phyloP scores from a whole-genome alignment of 1,140 invertebrate species.

The Plectrocnemia conspersa region DNA sequence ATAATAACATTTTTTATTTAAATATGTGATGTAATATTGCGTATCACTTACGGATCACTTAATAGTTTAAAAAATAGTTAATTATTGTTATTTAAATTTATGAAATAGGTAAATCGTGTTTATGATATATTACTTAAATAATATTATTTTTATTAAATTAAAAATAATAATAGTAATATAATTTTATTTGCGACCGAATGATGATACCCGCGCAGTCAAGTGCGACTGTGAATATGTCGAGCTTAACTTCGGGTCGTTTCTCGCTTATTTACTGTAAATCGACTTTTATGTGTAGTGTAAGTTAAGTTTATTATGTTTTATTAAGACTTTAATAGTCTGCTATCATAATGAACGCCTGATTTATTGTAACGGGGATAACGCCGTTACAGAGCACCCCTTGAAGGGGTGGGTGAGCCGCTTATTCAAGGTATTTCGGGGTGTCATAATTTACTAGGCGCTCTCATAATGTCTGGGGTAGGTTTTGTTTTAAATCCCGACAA shows the following conservation, averaged over 20 bases:
- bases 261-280: conserved; percentile 27
- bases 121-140: too few relatives aligned
- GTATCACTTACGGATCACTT: too few relatives aligned
- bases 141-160: too few relatives aligned
- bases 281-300: conserved; percentile 31
- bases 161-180: too few relatives aligned
- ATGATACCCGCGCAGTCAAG: too few relatives aligned
- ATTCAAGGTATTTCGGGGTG: conserved; percentile 4
- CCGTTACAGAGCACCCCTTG: not conserved
- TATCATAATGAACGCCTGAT: conserved; percentile 32
- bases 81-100: too few relatives aligned
- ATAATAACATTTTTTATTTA: too few relatives aligned
- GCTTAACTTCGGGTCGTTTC: conserved; percentile 3
- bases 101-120: too few relatives aligned
- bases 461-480: not conserved
- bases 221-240: not conserved
- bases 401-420: not conserved
- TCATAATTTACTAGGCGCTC: not conserved
- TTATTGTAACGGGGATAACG: conserved; percentile 24
- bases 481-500: not conserved
- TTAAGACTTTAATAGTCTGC: conserved; percentile 33
- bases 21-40: too few relatives aligned
- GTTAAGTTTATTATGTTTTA: conserved; percentile 35
- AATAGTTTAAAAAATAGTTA: too few relatives aligned
- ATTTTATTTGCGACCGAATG: too few relatives aligned